A percentile compares a stretch with the other conserved stretches of the same genome.
phyloP scores from a whole-genome alignment of 1,140 invertebrate genomes.

The Phymastichus coffea region DNA sequence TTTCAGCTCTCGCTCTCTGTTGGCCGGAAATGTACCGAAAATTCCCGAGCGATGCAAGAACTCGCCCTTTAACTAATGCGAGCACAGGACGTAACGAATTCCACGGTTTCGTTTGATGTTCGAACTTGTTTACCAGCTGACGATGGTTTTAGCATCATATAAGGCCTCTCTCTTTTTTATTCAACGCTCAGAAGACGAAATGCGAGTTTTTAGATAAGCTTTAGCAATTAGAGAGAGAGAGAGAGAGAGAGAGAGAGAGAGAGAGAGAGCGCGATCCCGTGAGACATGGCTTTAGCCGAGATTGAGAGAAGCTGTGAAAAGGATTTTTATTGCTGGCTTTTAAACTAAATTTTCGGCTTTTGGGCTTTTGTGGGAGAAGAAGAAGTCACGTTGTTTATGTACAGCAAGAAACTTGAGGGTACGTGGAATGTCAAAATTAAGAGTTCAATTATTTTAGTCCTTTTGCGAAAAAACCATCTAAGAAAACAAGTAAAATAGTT shows the following conservation, averaged over 20 bases:
- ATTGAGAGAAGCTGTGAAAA: conserved; percentile 34
- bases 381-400: too few species aligned
- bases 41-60: conserved; percentile 15
- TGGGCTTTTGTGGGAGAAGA: too few species aligned
- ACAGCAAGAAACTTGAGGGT: too few species aligned
- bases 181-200: conserved; percentile 12
- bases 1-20: conserved; percentile 39
- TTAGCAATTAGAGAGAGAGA: conserved; percentile 22
- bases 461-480: too few species aligned
- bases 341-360: conserved; percentile 22
- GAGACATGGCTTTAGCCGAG: too few species aligned
- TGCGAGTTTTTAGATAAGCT: conserved; percentile 25
- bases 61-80: conserved; percentile 20
- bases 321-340: conserved; percentile 33
- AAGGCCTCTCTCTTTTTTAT: background rate
- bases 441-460: too few species aligned
- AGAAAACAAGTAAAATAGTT: too few species aligned
- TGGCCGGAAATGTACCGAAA: conserved; percentile 43
- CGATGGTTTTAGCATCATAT: conserved; percentile 6
- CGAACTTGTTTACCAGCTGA: conserved; percentile 24
- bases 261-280: too few species aligned
- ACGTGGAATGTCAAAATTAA: too few species aligned
- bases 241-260: too few species aligned
- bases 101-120: conserved; percentile 26
- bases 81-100: conserved; percentile 33